Evolutionary conservation across 2,113 vertebrate genomes (phyloP).

Genomic region (Sturnus vulgaris): DNA sequence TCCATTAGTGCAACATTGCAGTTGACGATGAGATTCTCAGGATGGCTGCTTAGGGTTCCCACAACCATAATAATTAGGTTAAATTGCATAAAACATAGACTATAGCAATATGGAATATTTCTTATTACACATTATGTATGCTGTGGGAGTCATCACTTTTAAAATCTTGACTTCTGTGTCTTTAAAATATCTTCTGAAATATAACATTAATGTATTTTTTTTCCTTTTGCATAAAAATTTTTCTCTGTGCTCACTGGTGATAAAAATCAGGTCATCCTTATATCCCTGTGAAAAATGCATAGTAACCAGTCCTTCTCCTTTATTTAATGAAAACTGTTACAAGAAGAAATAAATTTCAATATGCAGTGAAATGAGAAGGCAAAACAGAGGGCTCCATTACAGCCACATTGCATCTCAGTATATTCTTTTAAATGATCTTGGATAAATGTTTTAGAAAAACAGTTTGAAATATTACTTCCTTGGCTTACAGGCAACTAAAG

Average conservation of each 20-base stretch:
- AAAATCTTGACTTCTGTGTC: conserved; percentile 3
- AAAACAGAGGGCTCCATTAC: background rate
- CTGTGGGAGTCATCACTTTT: background rate
- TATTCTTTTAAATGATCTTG: background rate
- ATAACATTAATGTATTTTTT: background rate
- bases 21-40: background rate
- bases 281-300: background rate
- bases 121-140: background rate
- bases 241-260: background rate
- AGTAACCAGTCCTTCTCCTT: background rate
- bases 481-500: background rate
- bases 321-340: background rate
- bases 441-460: background rate
- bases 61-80: background rate
- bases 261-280: background rate
- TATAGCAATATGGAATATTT: background rate
- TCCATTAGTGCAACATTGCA: background rate
- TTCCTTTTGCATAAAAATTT: background rate
- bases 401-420: background rate
- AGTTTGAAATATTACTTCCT: background rate
- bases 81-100: background rate
- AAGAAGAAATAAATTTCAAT: background rate
- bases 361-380: background rate
- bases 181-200: conserved; percentile 2
- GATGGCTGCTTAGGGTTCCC: conserved; percentile 8